A percentile compares a stretch with the other conserved stretches of the same genome.
phyloP scores from a whole-genome alignment of 1,140 invertebrate genomes.

The Drosophila obscura region DNA sequence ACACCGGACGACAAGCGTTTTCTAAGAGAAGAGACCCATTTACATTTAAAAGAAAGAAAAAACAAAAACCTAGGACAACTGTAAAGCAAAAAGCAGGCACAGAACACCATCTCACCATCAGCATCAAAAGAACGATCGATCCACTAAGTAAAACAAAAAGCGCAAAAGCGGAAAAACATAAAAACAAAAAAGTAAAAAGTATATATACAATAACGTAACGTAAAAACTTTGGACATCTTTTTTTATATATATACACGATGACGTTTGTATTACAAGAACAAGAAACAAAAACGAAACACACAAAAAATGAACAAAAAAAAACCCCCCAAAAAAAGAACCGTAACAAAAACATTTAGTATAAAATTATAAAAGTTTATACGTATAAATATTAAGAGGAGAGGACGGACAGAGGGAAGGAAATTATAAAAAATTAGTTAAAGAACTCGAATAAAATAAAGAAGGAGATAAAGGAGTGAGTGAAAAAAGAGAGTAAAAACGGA shows the following conservation, averaged over 20 bases:
- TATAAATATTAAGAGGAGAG: conserved; percentile 72
- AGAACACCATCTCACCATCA: conserved; percentile 38
- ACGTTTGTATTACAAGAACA: conserved; percentile 64
- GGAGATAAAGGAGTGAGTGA: conserved; percentile 50
- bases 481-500: conserved; percentile 32
- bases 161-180: conserved; percentile 16
- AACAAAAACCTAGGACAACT: conserved; percentile 61
- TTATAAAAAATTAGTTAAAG: conserved; percentile 80
- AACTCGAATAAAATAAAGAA: conserved; percentile 71
- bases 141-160: conserved; percentile 64
- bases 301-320: conserved; percentile 47
- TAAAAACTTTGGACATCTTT: conserved; percentile 82
- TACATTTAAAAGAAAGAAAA: conserved; percentile 21
- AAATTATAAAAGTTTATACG: conserved; percentile 83
- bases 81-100: conserved; percentile 64
- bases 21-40: conserved; percentile 52
- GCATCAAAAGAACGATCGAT: conserved; percentile 68
- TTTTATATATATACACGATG: conserved; percentile 80
- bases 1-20: conserved; percentile 49
- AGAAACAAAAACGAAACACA: conserved; percentile 31
- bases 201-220: conserved; percentile 80
- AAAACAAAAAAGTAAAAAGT: conserved; percentile 35
- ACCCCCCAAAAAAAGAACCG: conserved; percentile 40
- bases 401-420: conserved; percentile 43
- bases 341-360: conserved; percentile 82